Conservation (phyloP, 2,888 invertebrate species). For the Calameuta filiformis region DNA sequence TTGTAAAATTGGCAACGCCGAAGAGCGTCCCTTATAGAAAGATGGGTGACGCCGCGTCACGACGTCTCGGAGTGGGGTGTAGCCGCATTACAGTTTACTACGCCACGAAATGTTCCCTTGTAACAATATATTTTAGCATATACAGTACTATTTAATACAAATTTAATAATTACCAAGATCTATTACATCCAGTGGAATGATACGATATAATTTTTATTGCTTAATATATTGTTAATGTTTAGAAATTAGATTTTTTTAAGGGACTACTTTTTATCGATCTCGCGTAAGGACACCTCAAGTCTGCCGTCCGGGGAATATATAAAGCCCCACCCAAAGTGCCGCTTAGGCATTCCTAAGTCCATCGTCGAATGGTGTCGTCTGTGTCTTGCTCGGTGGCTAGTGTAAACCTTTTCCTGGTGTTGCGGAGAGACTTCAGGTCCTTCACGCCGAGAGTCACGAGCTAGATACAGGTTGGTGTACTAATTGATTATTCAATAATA, state of each 20-base stretch:
- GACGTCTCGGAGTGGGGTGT: conserved; percentile 22
- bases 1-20: conserved; percentile 32
- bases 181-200: background rate
- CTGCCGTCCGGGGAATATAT: conserved; percentile 36
- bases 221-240: background rate
- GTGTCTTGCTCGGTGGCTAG: conserved; percentile 44
- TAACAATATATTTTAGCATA: background rate
- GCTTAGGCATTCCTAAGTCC: conserved; percentile 40
- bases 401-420: conserved; percentile 22
- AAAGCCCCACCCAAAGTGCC: conserved; percentile 32
- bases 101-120: conserved; percentile 16
- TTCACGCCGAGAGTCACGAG: conserved; percentile 50
- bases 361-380: conserved; percentile 35
- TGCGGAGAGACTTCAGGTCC: conserved; percentile 27
- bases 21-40: conserved; percentile 20
- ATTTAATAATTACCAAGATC: background rate
- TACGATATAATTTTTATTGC: background rate
- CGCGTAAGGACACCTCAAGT: conserved; percentile 44
- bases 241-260: background rate
- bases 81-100: conserved; percentile 27
- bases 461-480: conserved; percentile 60
- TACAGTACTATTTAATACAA: background rate
- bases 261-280: conserved; percentile 47
- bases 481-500: conserved; percentile 38
- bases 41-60: conserved; percentile 29